A percentile compares a stretch with the other conserved stretches of the same genome.
These are phyloP conservation scores for Tretioscincus oriximinensis DNA, from an alignment of 2,113 vertebrate species.

Conservation along the genomic window DNA sequence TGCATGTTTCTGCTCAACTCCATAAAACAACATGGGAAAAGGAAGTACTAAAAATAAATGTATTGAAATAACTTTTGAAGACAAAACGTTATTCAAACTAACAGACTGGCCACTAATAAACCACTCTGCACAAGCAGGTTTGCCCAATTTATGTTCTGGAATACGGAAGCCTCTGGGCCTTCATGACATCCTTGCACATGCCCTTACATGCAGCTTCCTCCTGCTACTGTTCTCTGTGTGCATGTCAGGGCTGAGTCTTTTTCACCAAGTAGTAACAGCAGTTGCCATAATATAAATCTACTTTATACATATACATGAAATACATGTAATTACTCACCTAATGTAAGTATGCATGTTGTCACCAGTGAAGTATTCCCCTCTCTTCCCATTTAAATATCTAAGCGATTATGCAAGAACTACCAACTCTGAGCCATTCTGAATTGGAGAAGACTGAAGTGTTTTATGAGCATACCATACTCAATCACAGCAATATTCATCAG, in stretches of 20 bases:
- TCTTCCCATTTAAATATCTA: too few species aligned
- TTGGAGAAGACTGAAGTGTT: too few species aligned
- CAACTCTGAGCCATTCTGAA: too few species aligned
- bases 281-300: background rate
- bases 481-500: too few species aligned
- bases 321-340: background rate
- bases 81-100: conserved; percentile 2
- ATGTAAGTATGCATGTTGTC: background rate
- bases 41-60: background rate
- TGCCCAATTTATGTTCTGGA: background rate
- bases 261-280: background rate
- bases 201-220: background rate
- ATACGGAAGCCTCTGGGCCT: background rate
- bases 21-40: background rate
- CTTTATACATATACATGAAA: background rate
- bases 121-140: background rate
- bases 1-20: background rate
- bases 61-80: background rate
- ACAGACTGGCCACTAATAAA: background rate
- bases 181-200: background rate
- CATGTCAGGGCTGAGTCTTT: background rate
- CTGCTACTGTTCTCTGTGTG: background rate
- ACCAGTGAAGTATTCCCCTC: background rate
- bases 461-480: too few species aligned
- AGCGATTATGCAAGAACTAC: too few species aligned